Percentiles rank a stretch among this genome's conserved stretches.
Evolutionary conservation across 2,888 invertebrate species (phyloP).

Genomic region (Trachelus troglodyta): DNA sequence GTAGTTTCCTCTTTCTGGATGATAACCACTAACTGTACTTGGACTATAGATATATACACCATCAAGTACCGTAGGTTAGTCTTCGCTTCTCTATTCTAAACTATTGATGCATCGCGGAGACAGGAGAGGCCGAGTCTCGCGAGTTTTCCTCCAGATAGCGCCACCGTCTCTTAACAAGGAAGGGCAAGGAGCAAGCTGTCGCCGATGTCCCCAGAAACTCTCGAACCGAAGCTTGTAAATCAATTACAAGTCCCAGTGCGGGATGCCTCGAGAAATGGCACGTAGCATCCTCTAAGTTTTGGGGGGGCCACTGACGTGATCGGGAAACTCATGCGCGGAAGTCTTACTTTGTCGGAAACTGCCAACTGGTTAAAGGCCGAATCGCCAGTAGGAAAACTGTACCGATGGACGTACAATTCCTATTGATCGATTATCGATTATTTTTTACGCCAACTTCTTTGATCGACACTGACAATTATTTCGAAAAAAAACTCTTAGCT

Average conservation of each 20-base stretch:
- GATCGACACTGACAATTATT: background rate
- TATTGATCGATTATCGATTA: background rate
- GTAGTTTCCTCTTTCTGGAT: background rate
- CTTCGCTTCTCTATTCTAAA: background rate
- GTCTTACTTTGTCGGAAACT: constrained; percentile 20
- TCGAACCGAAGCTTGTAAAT: constrained; percentile 59
- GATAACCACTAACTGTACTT: background rate
- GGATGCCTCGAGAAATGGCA: constrained; percentile 56
- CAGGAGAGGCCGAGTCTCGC: background rate
- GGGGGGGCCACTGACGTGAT: constrained; percentile 55
- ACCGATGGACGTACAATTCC: background rate
- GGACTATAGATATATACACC: background rate
- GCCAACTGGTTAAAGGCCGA: background rate
- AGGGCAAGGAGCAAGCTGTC: constrained; percentile 21
- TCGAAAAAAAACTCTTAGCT: background rate
- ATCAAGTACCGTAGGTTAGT: background rate
- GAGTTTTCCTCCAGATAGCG: background rate
- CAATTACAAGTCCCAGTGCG: constrained; percentile 59
- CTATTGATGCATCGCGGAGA: background rate
- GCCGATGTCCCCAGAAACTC: constrained; percentile 21
- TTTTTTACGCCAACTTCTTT: no score
- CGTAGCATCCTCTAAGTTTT: constrained; percentile 57
- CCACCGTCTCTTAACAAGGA: constrained; percentile 1
- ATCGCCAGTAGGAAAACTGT: background rate
- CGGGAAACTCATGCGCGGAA: constrained; percentile 55